A percentile compares a stretch with the other conserved stretches of the same genome.
Evolutionary conservation across 2,888 invertebrate species (phyloP).

Genomic region (Chironomus tentans): DNA sequence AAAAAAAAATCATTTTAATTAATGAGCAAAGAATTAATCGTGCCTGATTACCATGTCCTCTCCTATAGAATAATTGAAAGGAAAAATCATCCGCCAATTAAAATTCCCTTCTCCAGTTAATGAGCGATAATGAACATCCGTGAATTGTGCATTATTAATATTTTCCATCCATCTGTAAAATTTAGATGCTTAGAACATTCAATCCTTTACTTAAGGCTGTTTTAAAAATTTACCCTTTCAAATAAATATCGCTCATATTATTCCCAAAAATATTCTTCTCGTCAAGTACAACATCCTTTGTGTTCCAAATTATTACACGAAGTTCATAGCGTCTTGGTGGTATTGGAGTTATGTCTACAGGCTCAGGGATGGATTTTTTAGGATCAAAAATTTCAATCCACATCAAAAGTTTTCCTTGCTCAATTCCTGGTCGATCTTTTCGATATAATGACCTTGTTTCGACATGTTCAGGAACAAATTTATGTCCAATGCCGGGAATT

Average conservation of each 20-base stretch:
- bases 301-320: constrained; percentile 58
- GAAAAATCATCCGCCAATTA: constrained; percentile 85
- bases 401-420: constrained; percentile 78
- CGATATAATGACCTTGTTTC: constrained; percentile 75
- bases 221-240: constrained; percentile 50
- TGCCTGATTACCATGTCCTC: constrained; percentile 53
- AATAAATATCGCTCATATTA: constrained; percentile 67
- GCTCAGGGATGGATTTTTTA: constrained; percentile 53
- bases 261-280: constrained; percentile 65
- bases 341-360: constrained; percentile 66
- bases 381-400: constrained; percentile 82
- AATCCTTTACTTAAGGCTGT: background rate
- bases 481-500: constrained; percentile 65
- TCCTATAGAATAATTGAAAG: constrained; percentile 62
- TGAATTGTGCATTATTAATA: constrained; percentile 58
- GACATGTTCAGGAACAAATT: constrained; percentile 82
- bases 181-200: constrained; percentile 25
- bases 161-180: constrained; percentile 58
- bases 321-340: constrained; percentile 59
- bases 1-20: background rate
- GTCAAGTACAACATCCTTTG: constrained; percentile 52
- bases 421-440: constrained; percentile 61
- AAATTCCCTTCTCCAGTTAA: constrained; percentile 71
- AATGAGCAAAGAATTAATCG: background rate
- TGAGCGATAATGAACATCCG: constrained; percentile 76